Evolutionary conservation across 2,113 vertebrate species (phyloP).

Genomic region (Gymnocephalus cernua): DNA sequence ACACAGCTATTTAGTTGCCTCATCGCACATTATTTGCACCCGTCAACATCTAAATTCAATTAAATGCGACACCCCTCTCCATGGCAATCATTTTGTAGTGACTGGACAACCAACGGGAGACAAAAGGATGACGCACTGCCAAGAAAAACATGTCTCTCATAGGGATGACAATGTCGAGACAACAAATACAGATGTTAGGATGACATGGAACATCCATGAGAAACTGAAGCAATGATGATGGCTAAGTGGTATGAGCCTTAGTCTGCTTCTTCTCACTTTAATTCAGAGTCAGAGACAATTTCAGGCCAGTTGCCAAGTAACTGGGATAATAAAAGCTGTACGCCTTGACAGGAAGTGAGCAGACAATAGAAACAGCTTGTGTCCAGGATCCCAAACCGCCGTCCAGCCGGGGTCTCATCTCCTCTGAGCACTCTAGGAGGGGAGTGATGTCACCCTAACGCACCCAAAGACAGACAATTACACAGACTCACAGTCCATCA

Average conservation of each 20-base stretch:
- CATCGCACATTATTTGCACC: background rate
- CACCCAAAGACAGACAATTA: conserved; percentile 11
- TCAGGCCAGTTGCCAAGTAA: conserved; percentile 41
- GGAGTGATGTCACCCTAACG: conserved; percentile 58
- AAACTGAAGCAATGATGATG: conserved; percentile 18
- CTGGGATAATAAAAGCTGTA: conserved; percentile 33
- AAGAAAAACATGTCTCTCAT: background rate
- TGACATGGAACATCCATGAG: conserved; percentile 16
- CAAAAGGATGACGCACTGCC: conserved; percentile 1
- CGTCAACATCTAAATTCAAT: conserved; percentile 3
- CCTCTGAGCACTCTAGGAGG: conserved; percentile 39
- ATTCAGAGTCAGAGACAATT: conserved; percentile 32
- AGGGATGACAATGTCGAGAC: background rate
- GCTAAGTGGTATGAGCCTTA: background rate
- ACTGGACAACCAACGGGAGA: background rate
- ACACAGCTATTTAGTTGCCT: background rate
- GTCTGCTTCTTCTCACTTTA: conserved; percentile 55
- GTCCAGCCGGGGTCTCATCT: conserved; percentile 44
- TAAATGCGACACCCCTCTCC: background rate
- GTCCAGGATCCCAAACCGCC: conserved; percentile 46
- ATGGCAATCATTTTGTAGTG: background rate
- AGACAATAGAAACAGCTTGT: conserved; percentile 57
- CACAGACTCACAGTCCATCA: conserved; percentile 20
- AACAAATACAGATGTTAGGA: conserved; percentile 43
- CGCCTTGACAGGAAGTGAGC: conserved; percentile 52